Conservation (phyloP, 2,113 vertebrate species). For the Rhynchopsitta pachyrhyncha region DNA sequence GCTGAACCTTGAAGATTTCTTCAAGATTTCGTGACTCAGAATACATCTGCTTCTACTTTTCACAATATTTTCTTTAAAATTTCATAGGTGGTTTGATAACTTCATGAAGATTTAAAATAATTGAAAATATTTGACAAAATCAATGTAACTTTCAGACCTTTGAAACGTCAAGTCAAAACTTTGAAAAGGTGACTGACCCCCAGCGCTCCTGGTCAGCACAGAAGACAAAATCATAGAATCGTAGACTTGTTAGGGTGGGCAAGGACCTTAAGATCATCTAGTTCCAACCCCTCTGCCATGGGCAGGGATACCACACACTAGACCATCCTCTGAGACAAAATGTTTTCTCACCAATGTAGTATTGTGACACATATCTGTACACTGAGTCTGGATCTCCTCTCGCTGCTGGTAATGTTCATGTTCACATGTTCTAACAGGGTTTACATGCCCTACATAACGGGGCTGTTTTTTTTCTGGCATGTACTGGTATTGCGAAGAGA, state of each 20-base stretch:
- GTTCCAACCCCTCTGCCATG: not conserved
- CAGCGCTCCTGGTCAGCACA: not conserved
- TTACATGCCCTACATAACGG: not conserved
- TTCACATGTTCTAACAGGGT: not conserved
- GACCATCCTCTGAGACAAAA: not conserved
- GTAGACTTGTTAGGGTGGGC: not conserved
- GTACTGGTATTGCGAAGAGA: not conserved
- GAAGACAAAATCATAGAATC: not conserved
- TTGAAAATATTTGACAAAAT: not conserved
- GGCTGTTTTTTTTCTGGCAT: not conserved
- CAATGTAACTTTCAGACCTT: not conserved
- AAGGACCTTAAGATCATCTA: not conserved
- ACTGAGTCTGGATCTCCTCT: fast-evolving
- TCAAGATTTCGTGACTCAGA: not conserved
- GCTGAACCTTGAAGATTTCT: not conserved
- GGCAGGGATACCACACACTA: not conserved
- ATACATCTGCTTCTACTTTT: not conserved
- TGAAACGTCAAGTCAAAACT: not conserved
- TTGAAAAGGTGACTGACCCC: not conserved
- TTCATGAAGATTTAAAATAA: not conserved
- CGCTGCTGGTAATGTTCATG: not conserved
- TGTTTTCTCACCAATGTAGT: not conserved
- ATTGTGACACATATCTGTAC: not conserved
- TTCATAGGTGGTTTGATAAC: not conserved
- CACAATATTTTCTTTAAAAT: not conserved